A percentile compares a stretch with the other conserved stretches of the same genome.
phyloP scores from a whole-genome alignment of 1,140 invertebrate genomes.

The Vanessa atalanta region DNA sequence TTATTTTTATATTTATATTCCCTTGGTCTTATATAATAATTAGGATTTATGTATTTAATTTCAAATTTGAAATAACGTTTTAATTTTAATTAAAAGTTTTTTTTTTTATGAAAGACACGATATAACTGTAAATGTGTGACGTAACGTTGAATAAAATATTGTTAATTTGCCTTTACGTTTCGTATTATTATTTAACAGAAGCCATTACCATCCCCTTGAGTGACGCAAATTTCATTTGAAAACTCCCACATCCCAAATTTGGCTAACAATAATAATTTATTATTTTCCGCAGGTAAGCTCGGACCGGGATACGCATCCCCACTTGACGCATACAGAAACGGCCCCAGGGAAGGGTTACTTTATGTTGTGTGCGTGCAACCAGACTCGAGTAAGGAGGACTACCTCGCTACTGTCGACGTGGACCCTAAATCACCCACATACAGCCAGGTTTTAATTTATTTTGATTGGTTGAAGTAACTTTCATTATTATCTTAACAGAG shows the following conservation, averaged over 20 bases:
- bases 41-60: too few species aligned
- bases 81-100: too few species aligned
- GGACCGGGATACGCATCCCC: constrained; percentile 90
- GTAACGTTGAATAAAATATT: too few species aligned
- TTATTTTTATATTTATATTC: too few species aligned
- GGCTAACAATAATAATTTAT: constrained; percentile 36
- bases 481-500: too few species aligned
- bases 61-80: too few species aligned
- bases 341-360: constrained; percentile 90
- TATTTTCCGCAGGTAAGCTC: constrained; percentile 68
- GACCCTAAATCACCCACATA: constrained; percentile 93
- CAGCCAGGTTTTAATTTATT: constrained; percentile 83
- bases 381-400: constrained; percentile 88
- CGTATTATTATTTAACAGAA: constrained; percentile 2
- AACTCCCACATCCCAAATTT: constrained; percentile 29
- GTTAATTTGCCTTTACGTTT: background rate
- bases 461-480: too few species aligned
- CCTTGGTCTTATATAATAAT: too few species aligned
- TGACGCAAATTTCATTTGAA: constrained; percentile 22
- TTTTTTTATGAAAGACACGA: too few species aligned
- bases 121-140: too few species aligned
- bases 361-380: constrained; percentile 94
- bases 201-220: constrained; percentile 1
- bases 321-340: constrained; percentile 89
- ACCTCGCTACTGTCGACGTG: constrained; percentile 94